A percentile compares a stretch with the other conserved stretches of the same genome.
Evolutionary conservation across 2,888 invertebrate species (phyloP).

Genomic region (Apodemia mormo): DNA sequence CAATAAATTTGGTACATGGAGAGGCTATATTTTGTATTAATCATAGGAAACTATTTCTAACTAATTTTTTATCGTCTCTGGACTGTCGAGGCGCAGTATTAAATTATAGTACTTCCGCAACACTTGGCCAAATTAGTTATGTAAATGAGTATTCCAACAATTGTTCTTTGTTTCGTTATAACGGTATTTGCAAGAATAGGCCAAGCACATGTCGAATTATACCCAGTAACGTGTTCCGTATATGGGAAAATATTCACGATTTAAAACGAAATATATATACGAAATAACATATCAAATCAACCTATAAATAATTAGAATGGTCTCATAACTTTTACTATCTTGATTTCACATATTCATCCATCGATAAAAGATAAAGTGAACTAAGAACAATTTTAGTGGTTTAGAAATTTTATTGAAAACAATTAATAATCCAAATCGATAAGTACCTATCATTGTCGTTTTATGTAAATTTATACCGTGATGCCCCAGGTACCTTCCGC

Average conservation of each 20-base stretch:
- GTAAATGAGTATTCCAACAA: not conserved
- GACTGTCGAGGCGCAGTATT: not conserved
- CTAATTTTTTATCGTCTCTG: not conserved
- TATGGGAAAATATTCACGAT: not conserved
- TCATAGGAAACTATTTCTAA: not conserved
- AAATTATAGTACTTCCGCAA: not conserved
- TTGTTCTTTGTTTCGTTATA: constrained; percentile 7
- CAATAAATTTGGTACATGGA: not conserved
- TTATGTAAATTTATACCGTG: no score
- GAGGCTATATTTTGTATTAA: not conserved
- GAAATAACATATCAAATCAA: no score
- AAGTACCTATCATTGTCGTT: no score
- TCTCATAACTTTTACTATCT: no score
- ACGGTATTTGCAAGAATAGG: not conserved
- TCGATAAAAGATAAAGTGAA: no score
- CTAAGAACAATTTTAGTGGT: no score
- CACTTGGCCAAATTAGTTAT: not conserved
- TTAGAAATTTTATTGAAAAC: no score
- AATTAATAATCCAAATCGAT: no score
- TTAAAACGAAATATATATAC: not conserved
- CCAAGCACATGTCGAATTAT: not conserved
- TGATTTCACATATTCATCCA: no score
- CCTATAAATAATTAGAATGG: no score
- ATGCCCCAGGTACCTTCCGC: no score
- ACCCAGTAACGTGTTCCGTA: not conserved